phyloP scores from a whole-genome alignment of 2,113 vertebrate genomes.

The Vanacampus margaritifer region DNA sequence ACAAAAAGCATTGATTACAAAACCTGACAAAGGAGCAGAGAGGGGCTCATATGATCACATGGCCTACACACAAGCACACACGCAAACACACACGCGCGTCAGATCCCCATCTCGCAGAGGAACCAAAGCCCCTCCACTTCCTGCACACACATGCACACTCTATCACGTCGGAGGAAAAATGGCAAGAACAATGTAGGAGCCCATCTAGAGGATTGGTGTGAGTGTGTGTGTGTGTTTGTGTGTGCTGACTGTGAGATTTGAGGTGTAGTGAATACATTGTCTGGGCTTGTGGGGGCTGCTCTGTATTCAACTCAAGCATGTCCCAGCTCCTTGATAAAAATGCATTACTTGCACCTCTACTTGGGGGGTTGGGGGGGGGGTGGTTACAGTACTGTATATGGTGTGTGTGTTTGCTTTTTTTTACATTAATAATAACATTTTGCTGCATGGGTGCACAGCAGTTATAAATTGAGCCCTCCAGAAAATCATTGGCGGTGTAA shows the following conservation, averaged over 20 bases:
- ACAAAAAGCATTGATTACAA: slow-evolving; percentile 35
- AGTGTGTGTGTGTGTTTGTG: background rate
- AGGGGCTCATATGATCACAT: slow-evolving; percentile 26
- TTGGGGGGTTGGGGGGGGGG: slow-evolving; percentile 4
- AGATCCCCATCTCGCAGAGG: background rate
- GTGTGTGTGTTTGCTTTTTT: background rate
- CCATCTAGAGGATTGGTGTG: background rate
- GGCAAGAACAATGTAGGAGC: background rate
- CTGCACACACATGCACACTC: background rate
- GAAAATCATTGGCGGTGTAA: slow-evolving; percentile 1
- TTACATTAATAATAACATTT: background rate
- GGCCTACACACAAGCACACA: slow-evolving; percentile 1
- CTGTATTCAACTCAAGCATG: background rate
- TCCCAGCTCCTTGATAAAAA: background rate
- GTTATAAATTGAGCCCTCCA: background rate
- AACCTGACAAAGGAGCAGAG: slow-evolving; percentile 15
- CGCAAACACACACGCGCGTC: background rate
- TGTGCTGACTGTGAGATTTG: slow-evolving; percentile 1
- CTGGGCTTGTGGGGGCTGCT: slow-evolving; percentile 1
- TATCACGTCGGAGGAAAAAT: background rate
- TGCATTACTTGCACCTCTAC: background rate
- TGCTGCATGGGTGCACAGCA: background rate
- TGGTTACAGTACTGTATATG: background rate
- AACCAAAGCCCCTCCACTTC: background rate
- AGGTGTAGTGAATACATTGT: slow-evolving; percentile 5